A percentile compares a stretch with the other conserved stretches of the same genome.
phyloP scores from a whole-genome alignment of 2,888 invertebrate species.

The Drosophila lacicola region DNA sequence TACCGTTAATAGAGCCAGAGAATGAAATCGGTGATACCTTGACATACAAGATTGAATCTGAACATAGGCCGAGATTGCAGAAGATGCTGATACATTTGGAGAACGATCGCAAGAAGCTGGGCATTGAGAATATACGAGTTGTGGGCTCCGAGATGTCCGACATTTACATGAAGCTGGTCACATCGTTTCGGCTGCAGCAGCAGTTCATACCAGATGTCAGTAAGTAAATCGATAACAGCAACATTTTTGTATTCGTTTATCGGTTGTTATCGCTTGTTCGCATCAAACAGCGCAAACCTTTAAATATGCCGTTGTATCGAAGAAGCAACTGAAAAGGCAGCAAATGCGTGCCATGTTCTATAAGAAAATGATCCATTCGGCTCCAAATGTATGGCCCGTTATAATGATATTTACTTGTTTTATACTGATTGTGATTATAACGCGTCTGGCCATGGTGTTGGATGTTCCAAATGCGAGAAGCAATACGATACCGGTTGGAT shows the following conservation, averaged over 20 bases:
- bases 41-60: slow-evolving; percentile 54
- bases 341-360: slow-evolving; percentile 76
- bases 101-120: slow-evolving; percentile 57
- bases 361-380: slow-evolving; percentile 73
- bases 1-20: slow-evolving; percentile 60
- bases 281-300: slow-evolving; percentile 61
- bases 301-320: slow-evolving; percentile 60
- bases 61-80: slow-evolving; percentile 55
- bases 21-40: slow-evolving; percentile 77
- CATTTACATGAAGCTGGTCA: slow-evolving; percentile 70
- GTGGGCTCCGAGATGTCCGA: slow-evolving; percentile 69
- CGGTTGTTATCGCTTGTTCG: not conserved
- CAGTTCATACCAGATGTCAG: slow-evolving; percentile 73
- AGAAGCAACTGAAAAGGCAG: slow-evolving; percentile 46
- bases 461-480: slow-evolving; percentile 34
- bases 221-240: slow-evolving; percentile 49
- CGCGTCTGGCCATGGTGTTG: slow-evolving; percentile 51
- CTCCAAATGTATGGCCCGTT: slow-evolving; percentile 74
- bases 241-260: not conserved
- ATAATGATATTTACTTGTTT: slow-evolving; percentile 86
- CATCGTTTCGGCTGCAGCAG: slow-evolving; percentile 58
- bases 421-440: slow-evolving; percentile 63
- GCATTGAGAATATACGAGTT: slow-evolving; percentile 68
- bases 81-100: slow-evolving; percentile 71
- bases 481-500: slow-evolving; percentile 61